phyloP scores from a whole-genome alignment of 2,797 vertebrate genomes.

The Tokudaia tokunoshimensis region DNA sequence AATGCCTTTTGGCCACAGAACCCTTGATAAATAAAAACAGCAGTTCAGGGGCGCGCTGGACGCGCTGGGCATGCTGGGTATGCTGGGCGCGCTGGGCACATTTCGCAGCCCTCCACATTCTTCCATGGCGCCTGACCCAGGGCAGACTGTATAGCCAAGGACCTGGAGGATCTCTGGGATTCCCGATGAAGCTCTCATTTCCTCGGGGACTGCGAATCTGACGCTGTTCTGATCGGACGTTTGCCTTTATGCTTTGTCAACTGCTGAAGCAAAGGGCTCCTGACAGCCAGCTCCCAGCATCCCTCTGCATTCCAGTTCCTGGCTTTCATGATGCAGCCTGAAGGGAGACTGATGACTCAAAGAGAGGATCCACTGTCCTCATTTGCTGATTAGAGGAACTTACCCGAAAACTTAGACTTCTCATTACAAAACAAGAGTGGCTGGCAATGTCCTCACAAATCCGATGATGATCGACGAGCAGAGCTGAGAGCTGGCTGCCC shows the following conservation, averaged over 20 bases:
- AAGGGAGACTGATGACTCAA: background rate
- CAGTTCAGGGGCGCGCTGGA: background rate
- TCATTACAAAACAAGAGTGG: background rate
- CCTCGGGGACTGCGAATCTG: background rate
- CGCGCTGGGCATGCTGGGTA: too few species aligned
- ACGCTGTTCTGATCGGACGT: background rate
- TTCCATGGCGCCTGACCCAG: background rate
- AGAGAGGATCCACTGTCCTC: background rate
- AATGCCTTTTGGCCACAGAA: background rate
- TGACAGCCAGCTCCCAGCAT: background rate
- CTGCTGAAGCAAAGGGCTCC: background rate
- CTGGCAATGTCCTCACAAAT: background rate
- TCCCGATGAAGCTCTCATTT: background rate
- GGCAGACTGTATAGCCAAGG: background rate
- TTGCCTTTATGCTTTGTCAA: background rate
- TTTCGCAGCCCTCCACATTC: accelerated
- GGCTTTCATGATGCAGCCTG: background rate
- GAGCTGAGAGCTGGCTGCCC: too few species aligned
- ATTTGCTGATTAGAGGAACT: background rate
- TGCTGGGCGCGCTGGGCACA: background rate
- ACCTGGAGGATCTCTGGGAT: background rate
- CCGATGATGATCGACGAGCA: too few species aligned
- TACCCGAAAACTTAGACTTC: background rate
- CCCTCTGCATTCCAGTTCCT: background rate
- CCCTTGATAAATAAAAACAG: background rate